Conservation (phyloP, 2,888 invertebrate species). For the Penaeus monodon region DNA sequence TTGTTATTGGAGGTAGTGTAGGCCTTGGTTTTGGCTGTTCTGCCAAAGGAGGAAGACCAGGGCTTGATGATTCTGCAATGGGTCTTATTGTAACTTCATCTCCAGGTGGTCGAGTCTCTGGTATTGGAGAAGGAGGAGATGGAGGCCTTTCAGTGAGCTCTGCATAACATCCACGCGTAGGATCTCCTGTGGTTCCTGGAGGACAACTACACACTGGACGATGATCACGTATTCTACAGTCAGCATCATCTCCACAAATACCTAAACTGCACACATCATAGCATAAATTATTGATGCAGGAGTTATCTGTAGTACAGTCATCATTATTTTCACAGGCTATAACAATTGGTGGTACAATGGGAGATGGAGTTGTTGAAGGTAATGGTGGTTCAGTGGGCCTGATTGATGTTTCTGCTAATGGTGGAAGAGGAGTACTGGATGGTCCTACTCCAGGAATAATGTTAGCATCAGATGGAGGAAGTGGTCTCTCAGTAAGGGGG, state of each 20-base stretch:
- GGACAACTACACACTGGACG: constrained; percentile 77
- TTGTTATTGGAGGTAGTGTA: constrained; percentile 12
- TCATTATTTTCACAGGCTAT: constrained; percentile 66
- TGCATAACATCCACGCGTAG: constrained; percentile 39
- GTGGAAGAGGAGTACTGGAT: constrained; percentile 15
- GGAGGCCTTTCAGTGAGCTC: constrained; percentile 40
- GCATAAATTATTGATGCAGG: constrained; percentile 82
- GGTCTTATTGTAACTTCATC: constrained; percentile 27
- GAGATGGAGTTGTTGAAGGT: constrained; percentile 72
- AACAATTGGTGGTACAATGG: constrained; percentile 39
- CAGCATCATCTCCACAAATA: constrained; percentile 81
- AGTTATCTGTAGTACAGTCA: constrained; percentile 82
- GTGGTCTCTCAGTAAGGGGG: neutral
- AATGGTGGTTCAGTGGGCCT: constrained; percentile 68
- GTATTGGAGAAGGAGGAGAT: constrained; percentile 14
- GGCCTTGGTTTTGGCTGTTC: constrained; percentile 24
- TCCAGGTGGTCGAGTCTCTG: neutral
- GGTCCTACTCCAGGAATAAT: constrained; percentile 35
- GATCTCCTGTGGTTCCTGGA: constrained; percentile 61
- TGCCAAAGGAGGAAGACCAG: constrained; percentile 27
- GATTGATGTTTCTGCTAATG: constrained; percentile 26
- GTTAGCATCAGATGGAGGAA: constrained; percentile 72
- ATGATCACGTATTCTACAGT: constrained; percentile 83
- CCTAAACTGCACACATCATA: constrained; percentile 79
- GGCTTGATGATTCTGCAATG: constrained; percentile 23